Evolutionary conservation across 1,140 invertebrate genomes (phyloP).

Genomic region (Aphelinus atriplicis): DNA sequence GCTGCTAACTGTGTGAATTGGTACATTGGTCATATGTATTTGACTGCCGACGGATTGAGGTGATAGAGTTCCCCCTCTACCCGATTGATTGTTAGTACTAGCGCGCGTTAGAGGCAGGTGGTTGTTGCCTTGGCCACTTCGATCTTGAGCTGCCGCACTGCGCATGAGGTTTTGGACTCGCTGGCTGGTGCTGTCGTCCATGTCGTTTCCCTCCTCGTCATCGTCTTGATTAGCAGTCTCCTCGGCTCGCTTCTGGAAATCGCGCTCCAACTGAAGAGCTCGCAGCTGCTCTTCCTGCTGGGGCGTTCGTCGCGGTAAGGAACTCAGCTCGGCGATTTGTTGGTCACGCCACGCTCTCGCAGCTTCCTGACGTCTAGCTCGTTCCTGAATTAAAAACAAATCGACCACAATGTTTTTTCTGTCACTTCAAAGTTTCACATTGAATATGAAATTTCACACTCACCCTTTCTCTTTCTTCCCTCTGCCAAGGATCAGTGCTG

Average conservation of each 20-base stretch:
- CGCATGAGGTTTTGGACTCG: constrained; percentile 64
- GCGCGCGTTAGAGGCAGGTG: constrained; percentile 45
- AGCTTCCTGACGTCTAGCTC: constrained; percentile 75
- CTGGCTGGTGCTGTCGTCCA: constrained; percentile 55
- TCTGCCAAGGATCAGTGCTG: constrained; percentile 85
- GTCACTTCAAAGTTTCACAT: background rate
- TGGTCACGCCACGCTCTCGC: constrained; percentile 82
- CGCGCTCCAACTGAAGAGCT: constrained; percentile 84
- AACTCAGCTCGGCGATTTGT: constrained; percentile 81
- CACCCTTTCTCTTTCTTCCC: constrained; percentile 87
- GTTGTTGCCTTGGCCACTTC: constrained; percentile 7
- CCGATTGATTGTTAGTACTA: constrained; percentile 56
- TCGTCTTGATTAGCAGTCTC: constrained; percentile 81
- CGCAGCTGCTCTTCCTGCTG: constrained; percentile 89
- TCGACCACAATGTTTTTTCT: no score
- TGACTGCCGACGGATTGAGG: constrained; percentile 55
- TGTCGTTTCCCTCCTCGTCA: constrained; percentile 69
- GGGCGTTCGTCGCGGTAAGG: constrained; percentile 73
- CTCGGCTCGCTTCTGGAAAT: constrained; percentile 88
- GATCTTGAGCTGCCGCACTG: constrained; percentile 58
- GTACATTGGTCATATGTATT: constrained; percentile 52
- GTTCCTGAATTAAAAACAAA: constrained; percentile 64
- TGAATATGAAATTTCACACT: background rate
- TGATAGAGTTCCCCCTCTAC: constrained; percentile 46
- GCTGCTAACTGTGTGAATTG: constrained; percentile 48